Percentiles rank a stretch among this genome's conserved stretches.
Conservation (phyloP, 2,888 invertebrate species). For the Drosophila imparisetae region DNA sequence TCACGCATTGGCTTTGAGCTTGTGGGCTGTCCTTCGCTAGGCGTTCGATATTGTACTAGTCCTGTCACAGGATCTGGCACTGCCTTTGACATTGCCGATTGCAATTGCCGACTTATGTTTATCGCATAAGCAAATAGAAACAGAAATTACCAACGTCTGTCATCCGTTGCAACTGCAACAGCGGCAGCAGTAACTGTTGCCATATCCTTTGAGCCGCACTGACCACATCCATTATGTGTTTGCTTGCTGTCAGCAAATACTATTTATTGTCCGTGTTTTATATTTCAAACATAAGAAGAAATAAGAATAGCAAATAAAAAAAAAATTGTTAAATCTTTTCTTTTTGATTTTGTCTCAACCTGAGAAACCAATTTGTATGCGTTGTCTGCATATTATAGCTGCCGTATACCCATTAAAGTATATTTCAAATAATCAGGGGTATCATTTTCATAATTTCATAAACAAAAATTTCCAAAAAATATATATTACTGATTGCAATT, state of each 20-base stretch:
- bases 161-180: slow-evolving; percentile 6
- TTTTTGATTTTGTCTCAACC: not conserved
- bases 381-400: not conserved
- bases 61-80: slow-evolving; percentile 39
- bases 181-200: slow-evolving; percentile 6
- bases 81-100: slow-evolving; percentile 51
- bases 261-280: slow-evolving; percentile 30
- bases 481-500: no score
- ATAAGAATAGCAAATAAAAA: slow-evolving; percentile 6
- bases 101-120: slow-evolving; percentile 62
- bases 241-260: slow-evolving; percentile 43
- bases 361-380: not conserved
- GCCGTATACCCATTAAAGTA: not conserved
- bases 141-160: slow-evolving; percentile 51
- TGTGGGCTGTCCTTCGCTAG: slow-evolving; percentile 48
- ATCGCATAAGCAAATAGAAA: slow-evolving; percentile 77
- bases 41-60: slow-evolving; percentile 38
- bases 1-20: slow-evolving; percentile 64
- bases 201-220: slow-evolving; percentile 38
- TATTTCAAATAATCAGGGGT: not conserved
- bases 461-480: no score
- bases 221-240: slow-evolving; percentile 28
- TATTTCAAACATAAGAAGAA: slow-evolving; percentile 10
- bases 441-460: not conserved
- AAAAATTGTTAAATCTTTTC: not conserved